Conservation (phyloP, 2,113 vertebrate species). For the Symphodus melops region DNA sequence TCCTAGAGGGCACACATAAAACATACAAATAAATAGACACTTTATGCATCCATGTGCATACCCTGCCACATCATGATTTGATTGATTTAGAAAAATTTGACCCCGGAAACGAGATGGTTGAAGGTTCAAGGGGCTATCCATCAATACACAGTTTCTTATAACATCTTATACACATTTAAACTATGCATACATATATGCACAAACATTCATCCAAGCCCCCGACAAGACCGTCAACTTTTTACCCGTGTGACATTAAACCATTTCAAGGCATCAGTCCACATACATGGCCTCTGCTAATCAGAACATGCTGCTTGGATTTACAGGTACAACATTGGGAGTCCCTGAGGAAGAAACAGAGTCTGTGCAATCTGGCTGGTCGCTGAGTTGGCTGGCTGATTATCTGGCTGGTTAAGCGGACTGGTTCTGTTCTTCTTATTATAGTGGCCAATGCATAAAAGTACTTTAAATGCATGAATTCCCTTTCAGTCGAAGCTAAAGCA, state of each 20-base stretch:
- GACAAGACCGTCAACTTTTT: slow-evolving; percentile 28
- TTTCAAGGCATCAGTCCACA: slow-evolving; percentile 27
- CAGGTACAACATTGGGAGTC: slow-evolving; percentile 35
- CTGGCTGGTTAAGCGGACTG: slow-evolving; percentile 26
- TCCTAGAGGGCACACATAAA: slow-evolving; percentile 32
- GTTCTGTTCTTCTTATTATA: slow-evolving; percentile 8
- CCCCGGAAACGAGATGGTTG: no score
- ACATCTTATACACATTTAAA: slow-evolving; percentile 4
- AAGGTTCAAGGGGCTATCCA: no score
- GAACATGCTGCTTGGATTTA: slow-evolving; percentile 54
- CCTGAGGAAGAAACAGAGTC: slow-evolving; percentile 34
- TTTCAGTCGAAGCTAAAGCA: neutral
- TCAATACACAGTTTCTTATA: no score
- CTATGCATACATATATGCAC: neutral
- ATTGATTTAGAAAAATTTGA: no score
- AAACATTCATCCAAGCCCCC: neutral
- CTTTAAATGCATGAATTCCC: slow-evolving; percentile 22
- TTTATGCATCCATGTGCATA: slow-evolving; percentile 33
- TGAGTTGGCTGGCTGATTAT: slow-evolving; percentile 42
- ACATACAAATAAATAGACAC: slow-evolving; percentile 30
- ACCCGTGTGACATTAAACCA: slow-evolving; percentile 32
- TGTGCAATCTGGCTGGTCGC: slow-evolving; percentile 34
- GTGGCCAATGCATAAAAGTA: slow-evolving; percentile 4
- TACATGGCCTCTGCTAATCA: slow-evolving; percentile 49
- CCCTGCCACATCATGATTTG: neutral